Percentiles rank a stretch among this genome's conserved stretches.
Evolutionary conservation across 2,113 vertebrate species (phyloP).

Genomic region (Neomonachus schauinslandi): DNA sequence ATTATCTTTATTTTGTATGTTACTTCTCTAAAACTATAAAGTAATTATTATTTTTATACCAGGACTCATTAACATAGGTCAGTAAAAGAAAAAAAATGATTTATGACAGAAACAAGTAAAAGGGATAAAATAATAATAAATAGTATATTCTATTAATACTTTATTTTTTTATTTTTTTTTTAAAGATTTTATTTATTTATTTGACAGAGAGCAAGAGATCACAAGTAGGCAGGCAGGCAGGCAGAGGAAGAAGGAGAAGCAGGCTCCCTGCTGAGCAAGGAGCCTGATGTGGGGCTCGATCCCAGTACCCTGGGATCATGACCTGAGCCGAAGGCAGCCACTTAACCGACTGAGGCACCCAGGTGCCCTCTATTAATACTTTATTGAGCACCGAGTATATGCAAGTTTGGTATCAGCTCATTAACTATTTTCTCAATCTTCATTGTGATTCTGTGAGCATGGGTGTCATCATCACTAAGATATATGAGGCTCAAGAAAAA

Average conservation of each 20-base stretch:
- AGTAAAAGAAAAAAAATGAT: background rate
- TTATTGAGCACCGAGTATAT: background rate
- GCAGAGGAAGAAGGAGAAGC: too few species aligned
- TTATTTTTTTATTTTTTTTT: too few species aligned
- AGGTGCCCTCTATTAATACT: background rate
- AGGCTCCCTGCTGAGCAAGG: too few species aligned
- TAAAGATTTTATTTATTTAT: too few species aligned
- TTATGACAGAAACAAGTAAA: background rate
- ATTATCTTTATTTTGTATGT: background rate
- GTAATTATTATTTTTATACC: background rate
- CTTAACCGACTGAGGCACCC: too few species aligned
- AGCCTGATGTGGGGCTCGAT: too few species aligned
- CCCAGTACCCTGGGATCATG: too few species aligned
- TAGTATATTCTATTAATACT: background rate
- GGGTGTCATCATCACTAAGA: background rate
- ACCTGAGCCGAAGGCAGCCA: too few species aligned
- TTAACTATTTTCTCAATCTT: background rate
- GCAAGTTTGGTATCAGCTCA: background rate
- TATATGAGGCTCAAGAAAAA: background rate
- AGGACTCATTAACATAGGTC: background rate
- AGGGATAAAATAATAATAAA: background rate
- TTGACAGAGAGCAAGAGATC: too few species aligned
- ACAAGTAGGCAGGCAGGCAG: too few species aligned
- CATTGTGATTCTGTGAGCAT: background rate
- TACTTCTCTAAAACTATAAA: background rate